These are phyloP conservation scores for Nanorana parkeri DNA, from an alignment of 2,113 vertebrate genomes.

Conservation along the genomic window DNA sequence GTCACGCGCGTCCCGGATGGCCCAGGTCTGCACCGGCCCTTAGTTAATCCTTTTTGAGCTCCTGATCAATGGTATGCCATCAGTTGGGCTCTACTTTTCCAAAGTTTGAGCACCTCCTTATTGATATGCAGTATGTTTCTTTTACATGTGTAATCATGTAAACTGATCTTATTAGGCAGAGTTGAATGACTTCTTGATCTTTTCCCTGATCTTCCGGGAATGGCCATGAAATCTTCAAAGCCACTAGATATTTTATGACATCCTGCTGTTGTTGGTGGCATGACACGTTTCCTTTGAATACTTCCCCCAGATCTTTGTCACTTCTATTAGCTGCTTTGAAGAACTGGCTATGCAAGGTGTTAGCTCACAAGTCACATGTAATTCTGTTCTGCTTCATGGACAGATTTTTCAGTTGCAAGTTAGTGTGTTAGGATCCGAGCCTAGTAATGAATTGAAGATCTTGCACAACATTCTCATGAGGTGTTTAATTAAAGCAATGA, in stretches of 20 bases:
- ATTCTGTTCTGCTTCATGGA: neutral
- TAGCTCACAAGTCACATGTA: neutral
- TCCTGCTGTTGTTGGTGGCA: neutral
- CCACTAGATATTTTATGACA: neutral
- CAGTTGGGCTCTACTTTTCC: too few species aligned
- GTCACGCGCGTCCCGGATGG: too few species aligned
- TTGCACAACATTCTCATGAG: neutral
- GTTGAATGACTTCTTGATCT: neutral
- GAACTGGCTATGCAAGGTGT: conserved; percentile 19
- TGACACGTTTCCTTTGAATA: neutral
- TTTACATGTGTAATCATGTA: too few species aligned
- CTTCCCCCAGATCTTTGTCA: neutral
- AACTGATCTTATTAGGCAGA: too few species aligned
- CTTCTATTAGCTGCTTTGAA: neutral
- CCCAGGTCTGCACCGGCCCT: too few species aligned
- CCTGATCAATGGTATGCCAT: too few species aligned
- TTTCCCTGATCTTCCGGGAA: neutral
- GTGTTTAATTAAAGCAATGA: neutral
- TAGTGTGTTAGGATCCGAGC: neutral
- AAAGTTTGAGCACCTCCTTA: too few species aligned
- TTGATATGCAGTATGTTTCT: too few species aligned
- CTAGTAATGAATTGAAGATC: conserved; percentile 12
- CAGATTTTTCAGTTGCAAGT: neutral
- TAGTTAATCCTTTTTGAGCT: too few species aligned
- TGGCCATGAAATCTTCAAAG: neutral